Evolutionary conservation across 2,888 invertebrate genomes (phyloP).

Genomic region (Thelaira solivaga): DNA sequence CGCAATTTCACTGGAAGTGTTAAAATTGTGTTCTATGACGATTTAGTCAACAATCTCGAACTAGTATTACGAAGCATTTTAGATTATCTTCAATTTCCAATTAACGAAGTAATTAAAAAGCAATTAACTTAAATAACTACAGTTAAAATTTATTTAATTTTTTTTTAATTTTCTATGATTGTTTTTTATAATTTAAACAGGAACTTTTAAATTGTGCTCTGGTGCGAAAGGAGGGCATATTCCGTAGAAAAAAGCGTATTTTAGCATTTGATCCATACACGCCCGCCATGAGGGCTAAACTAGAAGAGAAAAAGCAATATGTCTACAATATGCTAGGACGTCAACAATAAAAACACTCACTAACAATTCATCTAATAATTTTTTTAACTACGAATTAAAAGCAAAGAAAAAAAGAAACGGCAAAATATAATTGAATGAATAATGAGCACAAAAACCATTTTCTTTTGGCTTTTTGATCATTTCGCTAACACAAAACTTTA

Average conservation of each 20-base stretch:
- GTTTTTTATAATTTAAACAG: too few relatives aligned
- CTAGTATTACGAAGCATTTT: slow-evolving; percentile 80
- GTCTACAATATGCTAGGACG: slow-evolving; percentile 77
- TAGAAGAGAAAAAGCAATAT: slow-evolving; percentile 78
- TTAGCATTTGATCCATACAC: slow-evolving; percentile 85
- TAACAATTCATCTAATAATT: neutral
- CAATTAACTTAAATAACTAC: neutral
- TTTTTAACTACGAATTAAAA: neutral
- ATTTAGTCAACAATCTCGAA: slow-evolving; percentile 81
- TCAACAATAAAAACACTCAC: slow-evolving; percentile 44
- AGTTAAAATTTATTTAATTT: too few relatives aligned
- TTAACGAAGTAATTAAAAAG: slow-evolving; percentile 78
- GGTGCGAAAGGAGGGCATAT: slow-evolving; percentile 83
- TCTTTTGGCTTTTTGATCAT: slow-evolving; percentile 38
- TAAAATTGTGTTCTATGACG: slow-evolving; percentile 84
- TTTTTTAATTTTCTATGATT: slow-evolving; percentile 2
- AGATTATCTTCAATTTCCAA: slow-evolving; percentile 79
- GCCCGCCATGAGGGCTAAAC: slow-evolving; percentile 79
- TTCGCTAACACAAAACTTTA: slow-evolving; percentile 62
- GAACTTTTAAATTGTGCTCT: slow-evolving; percentile 80
- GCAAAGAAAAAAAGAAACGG: too few relatives aligned
- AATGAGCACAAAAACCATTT: slow-evolving; percentile 52
- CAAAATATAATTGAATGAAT: slow-evolving; percentile 11
- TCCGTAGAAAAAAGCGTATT: slow-evolving; percentile 82
- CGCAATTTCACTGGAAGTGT: slow-evolving; percentile 83